phyloP scores from a whole-genome alignment of 2,888 invertebrate genomes.

The Theristus sp. region DNA sequence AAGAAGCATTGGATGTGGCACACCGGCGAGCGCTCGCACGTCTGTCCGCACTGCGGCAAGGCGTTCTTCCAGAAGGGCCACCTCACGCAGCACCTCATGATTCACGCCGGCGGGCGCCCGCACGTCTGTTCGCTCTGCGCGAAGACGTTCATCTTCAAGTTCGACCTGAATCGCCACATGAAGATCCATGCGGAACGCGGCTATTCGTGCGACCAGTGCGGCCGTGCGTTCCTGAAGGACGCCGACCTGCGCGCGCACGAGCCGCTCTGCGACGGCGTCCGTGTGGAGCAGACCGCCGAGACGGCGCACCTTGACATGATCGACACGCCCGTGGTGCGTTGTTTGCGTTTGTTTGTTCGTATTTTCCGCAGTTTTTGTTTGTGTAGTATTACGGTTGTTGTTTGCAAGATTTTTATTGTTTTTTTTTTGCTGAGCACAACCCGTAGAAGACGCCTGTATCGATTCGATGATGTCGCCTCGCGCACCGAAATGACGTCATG shows the following conservation, averaged over 20 bases:
- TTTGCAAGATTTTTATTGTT: too few relatives aligned
- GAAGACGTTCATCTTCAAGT: constrained; percentile 29
- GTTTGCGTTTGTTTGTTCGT: too few relatives aligned
- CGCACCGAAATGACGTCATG: too few relatives aligned
- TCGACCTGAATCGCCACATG: constrained; percentile 24
- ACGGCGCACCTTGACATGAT: not conserved
- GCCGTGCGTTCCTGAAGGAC: constrained; percentile 20
- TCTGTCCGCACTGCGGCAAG: constrained; percentile 30
- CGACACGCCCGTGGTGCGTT: not conserved
- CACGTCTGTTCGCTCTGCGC: constrained; percentile 7
- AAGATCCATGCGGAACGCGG: constrained; percentile 28
- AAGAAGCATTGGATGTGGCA: constrained; percentile 34
- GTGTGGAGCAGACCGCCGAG: not conserved
- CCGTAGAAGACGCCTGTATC: too few relatives aligned
- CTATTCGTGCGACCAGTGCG: constrained; percentile 16
- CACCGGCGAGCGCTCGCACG: constrained; percentile 30
- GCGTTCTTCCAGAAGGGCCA: constrained; percentile 26
- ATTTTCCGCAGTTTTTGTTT: too few relatives aligned
- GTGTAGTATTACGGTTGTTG: too few relatives aligned
- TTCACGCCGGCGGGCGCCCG: constrained; percentile 18
- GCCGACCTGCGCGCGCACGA: not conserved
- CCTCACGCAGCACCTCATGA: constrained; percentile 29
- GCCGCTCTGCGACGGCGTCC: not conserved
- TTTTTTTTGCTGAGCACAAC: too few relatives aligned
- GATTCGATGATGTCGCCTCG: too few relatives aligned